These are phyloP conservation scores for Gambusia yucatana DNA, from an alignment of 2,797 vertebrate genomes.

Conservation along the genomic window DNA sequence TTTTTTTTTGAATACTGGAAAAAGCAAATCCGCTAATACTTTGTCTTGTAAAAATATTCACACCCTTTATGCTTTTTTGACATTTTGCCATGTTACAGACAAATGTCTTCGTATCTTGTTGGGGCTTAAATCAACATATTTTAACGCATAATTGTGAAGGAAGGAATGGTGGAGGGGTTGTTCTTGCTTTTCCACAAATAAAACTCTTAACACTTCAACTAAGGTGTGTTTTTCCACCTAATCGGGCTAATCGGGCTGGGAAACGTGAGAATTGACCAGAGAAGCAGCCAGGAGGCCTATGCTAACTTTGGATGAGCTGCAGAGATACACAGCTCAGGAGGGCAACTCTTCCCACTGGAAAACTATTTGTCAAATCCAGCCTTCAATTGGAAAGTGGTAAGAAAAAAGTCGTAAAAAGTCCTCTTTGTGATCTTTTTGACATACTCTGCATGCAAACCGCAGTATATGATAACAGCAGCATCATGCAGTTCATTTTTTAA, in stretches of 20 bases:
- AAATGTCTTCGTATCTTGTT: not conserved
- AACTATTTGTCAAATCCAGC: not conserved
- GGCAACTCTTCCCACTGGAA: not conserved
- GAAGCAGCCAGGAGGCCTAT: not conserved
- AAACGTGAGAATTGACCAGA: not conserved
- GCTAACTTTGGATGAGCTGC: not conserved
- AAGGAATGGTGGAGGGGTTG: not conserved
- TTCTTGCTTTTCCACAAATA: not conserved
- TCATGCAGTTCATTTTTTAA: not conserved
- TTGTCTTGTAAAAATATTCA: not conserved
- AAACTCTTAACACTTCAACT: not conserved
- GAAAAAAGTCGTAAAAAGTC: not conserved
- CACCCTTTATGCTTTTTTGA: not conserved
- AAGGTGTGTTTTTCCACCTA: not conserved
- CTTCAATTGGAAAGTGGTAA: not conserved
- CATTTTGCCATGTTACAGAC: not conserved
- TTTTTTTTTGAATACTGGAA: not conserved
- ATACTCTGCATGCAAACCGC: not conserved
- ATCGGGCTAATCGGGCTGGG: not conserved
- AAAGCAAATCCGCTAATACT: not conserved
- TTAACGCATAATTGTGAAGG: not conserved
- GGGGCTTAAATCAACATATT: not conserved
- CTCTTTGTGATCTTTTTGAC: not conserved
- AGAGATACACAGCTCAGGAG: not conserved
- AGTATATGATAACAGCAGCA: not conserved